Evolutionary conservation across 2,888 invertebrate genomes (phyloP).

Genomic region (Spilosoma lubricipeda): DNA sequence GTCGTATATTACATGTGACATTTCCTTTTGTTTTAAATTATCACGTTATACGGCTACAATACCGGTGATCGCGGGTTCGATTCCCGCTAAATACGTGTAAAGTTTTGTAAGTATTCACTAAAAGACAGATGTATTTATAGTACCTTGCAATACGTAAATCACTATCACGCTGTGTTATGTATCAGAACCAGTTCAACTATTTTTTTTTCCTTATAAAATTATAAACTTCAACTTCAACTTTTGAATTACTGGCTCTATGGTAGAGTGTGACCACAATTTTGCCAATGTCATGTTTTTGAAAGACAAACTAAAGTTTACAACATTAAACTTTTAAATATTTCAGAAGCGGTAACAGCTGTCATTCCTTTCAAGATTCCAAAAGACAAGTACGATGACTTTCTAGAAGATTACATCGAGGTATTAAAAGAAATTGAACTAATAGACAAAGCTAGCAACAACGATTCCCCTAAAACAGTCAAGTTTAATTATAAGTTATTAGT

Average conservation of each 20-base stretch:
- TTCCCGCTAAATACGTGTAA: not conserved
- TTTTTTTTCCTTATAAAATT: no score
- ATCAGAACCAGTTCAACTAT: no score
- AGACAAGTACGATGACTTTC: conserved; percentile 56
- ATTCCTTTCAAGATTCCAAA: conserved; percentile 63
- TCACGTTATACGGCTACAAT: not conserved
- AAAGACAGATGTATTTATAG: not conserved
- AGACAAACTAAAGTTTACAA: no score
- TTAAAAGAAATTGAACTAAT: conserved; percentile 77
- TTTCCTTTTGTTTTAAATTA: no score
- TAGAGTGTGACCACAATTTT: no score
- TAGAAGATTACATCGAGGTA: conserved; percentile 82
- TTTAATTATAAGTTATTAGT: conserved; percentile 45
- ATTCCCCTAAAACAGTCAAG: conserved; percentile 63
- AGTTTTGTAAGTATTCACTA: not conserved
- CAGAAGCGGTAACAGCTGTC: conserved; percentile 88
- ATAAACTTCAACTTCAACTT: no score
- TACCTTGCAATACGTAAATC: not conserved
- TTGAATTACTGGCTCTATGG: no score
- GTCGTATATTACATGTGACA: not conserved
- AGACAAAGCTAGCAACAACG: conserved; percentile 70
- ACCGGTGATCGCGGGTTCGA: not conserved
- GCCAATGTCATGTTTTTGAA: no score
- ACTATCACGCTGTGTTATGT: not conserved
- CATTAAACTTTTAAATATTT: conserved; percentile 48